Conservation (phyloP, 2,797 vertebrate species). For the Neosilurus hyrtlii region DNA sequence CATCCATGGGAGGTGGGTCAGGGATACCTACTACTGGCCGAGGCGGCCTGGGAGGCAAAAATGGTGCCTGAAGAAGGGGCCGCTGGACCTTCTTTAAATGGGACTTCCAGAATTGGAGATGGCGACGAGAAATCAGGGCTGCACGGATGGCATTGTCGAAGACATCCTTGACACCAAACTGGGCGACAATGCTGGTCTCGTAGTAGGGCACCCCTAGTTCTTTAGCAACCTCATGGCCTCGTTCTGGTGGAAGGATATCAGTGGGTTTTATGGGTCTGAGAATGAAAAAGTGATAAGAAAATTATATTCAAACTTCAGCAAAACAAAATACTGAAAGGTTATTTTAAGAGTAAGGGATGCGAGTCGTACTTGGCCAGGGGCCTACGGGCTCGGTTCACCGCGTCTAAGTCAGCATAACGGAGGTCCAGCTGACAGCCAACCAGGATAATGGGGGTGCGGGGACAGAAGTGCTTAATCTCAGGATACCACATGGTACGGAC, state of each 20-base stretch:
- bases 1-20: slow-evolving; percentile 70
- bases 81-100: slow-evolving; percentile 87
- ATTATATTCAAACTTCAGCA: not conserved
- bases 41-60: slow-evolving; percentile 84
- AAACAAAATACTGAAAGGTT: not conserved
- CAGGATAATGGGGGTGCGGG: slow-evolving; percentile 87
- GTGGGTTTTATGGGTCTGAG: slow-evolving; percentile 86
- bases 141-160: slow-evolving; percentile 92
- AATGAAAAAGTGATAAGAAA: not conserved
- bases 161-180: slow-evolving; percentile 91
- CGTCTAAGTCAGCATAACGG: slow-evolving; percentile 83
- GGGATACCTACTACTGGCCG: slow-evolving; percentile 83
- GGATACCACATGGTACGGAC: slow-evolving; percentile 92
- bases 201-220: slow-evolving; percentile 89
- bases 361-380: slow-evolving; percentile 80
- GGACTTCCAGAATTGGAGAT: slow-evolving; percentile 93
- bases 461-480: slow-evolving; percentile 94
- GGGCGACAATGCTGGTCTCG: slow-evolving; percentile 90
- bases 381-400: slow-evolving; percentile 80
- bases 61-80: slow-evolving; percentile 85
- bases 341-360: not conserved
- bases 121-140: slow-evolving; percentile 86
- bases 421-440: slow-evolving; percentile 94
- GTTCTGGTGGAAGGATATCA: slow-evolving; percentile 86
- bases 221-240: slow-evolving; percentile 87